Evolutionary conservation across 2,888 invertebrate species (phyloP), one percentile per base, ranked within the genome.

Genomic region (Hyposoter didymator): DNA sequence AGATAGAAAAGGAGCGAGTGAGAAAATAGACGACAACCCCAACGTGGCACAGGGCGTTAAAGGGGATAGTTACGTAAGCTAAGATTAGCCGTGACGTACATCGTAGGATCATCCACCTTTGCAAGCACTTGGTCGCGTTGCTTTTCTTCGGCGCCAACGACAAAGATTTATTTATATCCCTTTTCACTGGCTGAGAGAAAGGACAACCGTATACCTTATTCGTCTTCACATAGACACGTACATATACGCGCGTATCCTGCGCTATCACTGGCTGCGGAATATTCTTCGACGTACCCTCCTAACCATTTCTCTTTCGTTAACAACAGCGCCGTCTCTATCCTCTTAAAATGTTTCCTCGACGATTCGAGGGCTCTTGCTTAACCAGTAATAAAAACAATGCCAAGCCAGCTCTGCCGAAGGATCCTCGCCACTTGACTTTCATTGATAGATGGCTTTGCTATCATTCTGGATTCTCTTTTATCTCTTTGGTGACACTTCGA

Each of bases 61-160:
- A 84, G 79, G 74, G 79, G 84, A 80, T 74, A 79, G 81, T 88
- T 88, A 87, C 84, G 74, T 88, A 84, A 86, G 86, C 87, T 84
- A 81, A 85, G 88, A 88, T 88, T 87, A 88, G 87, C 85, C 84
- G 76, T 82, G 79, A 83, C 82, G 76, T 88, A 76, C 86, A 84
- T 88, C 78, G 87, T 86, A 35, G 78, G 84, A 86, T 86, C 80
- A 85, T 83, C 83, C 79, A 85, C 86, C 74, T 84, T 67, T 81
- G 67, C 80, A 73, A 47, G 59, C 81, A 78, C 84, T 76, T 52
- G 75, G 49, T 80, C 70, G 62, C 79, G 84, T 78, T 39, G 86
- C 55, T 81, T 78, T 73, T 73, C 81, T 69, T 72, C 84, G 45
- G 45, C 70, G 59, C 35, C 62, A 59, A 28, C 62, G 62, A 45